Evolutionary conservation across 2,888 invertebrate species (phyloP).

Genomic region (Trissoscelio sp.): DNA sequence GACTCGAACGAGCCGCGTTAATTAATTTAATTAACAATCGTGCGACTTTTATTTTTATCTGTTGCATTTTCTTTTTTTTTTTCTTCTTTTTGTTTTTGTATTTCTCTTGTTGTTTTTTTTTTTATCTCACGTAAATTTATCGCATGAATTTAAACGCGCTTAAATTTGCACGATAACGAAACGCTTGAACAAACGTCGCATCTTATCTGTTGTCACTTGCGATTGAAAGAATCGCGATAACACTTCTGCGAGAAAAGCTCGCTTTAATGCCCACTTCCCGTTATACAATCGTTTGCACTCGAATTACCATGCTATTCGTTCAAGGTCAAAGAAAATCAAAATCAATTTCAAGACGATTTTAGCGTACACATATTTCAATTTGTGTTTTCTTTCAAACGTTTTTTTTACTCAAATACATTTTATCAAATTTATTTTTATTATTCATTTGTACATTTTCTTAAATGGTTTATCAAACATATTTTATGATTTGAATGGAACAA

Average conservation of each 20-base stretch:
- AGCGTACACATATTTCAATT: no score
- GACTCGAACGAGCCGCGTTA: constrained; percentile 7
- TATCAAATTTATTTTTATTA: no score
- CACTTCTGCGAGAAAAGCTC: constrained; percentile 6
- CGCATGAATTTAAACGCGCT: constrained; percentile 4
- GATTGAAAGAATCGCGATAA: constrained; percentile 35
- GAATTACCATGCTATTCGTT: constrained; percentile 12
- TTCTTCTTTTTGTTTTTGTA: background rate
- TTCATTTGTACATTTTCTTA: no score
- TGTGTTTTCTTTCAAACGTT: background rate
- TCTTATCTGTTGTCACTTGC: constrained; percentile 22
- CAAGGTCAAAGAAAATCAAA: constrained; percentile 30
- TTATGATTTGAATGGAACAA: no score
- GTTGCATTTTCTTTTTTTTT: background rate
- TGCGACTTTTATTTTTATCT: no score
- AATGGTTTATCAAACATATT: no score
- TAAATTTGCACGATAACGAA: constrained; percentile 27
- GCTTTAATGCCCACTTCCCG: constrained; percentile 10
- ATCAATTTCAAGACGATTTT: constrained; percentile 17
- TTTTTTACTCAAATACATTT: no score
- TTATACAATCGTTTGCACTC: constrained; percentile 29
- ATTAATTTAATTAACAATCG: constrained; percentile 22
- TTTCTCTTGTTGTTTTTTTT: background rate
- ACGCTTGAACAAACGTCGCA: constrained; percentile 16
- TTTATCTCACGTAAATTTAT: background rate